Conservation (phyloP, 2,113 vertebrate species). For the Dermatemys mawii region DNA sequence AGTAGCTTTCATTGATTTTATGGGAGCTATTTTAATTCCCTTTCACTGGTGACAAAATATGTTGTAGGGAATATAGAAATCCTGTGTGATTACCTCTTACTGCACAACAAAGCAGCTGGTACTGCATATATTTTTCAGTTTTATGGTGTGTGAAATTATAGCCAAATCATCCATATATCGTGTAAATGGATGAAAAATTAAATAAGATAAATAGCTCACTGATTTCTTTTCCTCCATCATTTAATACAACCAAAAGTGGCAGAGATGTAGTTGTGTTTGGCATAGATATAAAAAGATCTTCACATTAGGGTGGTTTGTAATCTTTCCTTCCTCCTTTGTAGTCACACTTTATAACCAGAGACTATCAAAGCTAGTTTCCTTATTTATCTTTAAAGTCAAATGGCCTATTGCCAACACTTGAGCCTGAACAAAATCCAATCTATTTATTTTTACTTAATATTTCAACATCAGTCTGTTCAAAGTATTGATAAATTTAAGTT, state of each 20-base stretch:
- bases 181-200: not conserved
- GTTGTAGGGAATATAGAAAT: slow-evolving; percentile 10
- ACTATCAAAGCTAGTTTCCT: not conserved
- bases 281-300: not conserved
- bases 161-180: not conserved
- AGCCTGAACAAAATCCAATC: not conserved
- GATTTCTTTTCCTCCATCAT: not conserved
- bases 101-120: not conserved
- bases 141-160: not conserved
- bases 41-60: not conserved
- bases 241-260: not conserved
- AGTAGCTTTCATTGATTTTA: not conserved
- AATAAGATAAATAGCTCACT: not conserved
- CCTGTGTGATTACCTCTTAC: not conserved
- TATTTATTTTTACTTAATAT: not conserved
- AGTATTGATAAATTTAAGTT: not conserved
- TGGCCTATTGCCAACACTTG: not conserved
- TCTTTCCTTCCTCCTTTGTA: not conserved
- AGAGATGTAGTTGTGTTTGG: not conserved
- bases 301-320: not conserved
- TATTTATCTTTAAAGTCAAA: not conserved
- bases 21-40: not conserved
- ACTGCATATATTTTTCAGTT: not conserved
- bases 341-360: not conserved
- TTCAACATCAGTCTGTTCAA: not conserved